Base-by-base conservation (phyloP, 2,888 invertebrate species). In the Cactoblastis cactorum region DNA sequence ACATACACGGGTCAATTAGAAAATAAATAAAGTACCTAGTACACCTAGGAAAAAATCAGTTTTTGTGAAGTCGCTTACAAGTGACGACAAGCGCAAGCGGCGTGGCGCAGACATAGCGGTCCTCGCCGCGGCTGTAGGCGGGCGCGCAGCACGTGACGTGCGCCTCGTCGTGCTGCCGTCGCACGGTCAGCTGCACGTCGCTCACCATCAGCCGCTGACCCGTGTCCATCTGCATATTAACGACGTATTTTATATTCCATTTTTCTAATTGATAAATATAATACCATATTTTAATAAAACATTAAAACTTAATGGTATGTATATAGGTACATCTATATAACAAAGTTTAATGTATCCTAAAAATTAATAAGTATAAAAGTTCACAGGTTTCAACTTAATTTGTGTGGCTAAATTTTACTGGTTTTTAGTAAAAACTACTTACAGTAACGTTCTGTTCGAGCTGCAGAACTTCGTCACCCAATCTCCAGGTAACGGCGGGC, bases 121-220 rank as follows among this genome's bases (percentile, higher is more conserved):
- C 69, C 1, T 59, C 57, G 46, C 56, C 67, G 18, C 78, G 76
- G 0, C 55, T 56, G 58, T 81, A 66, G 14, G 75, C 69, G 33
- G 77, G 79, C 57, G 75, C 82, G 60, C 88, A 89, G 59, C 89
- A 89, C n/a, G 84, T 80, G 15, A 87, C 59, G 5, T 61, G 69
- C 8, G 81, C 65, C 67, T 87, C 89, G 67, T 88, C 86, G 61
- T 75, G 65, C 53, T 75, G 71, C 18, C 71, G 67, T 14, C 63
- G 64, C 47, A 82, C 62, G 14, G 56, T 63, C 54, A 87, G 57
- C 55, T 74, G 66, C 6, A 86, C 68, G 54, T 82, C 81, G 57
- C 82, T 83, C 24, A 79, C 74, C 37, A 86, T 67, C 53, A 86
- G 67, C 19, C 82, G 71, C 56, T 85, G 86, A 1, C 83, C 74